Evolutionary conservation across 2,113 vertebrate species (phyloP).

Genomic region (Anhinga anhinga): DNA sequence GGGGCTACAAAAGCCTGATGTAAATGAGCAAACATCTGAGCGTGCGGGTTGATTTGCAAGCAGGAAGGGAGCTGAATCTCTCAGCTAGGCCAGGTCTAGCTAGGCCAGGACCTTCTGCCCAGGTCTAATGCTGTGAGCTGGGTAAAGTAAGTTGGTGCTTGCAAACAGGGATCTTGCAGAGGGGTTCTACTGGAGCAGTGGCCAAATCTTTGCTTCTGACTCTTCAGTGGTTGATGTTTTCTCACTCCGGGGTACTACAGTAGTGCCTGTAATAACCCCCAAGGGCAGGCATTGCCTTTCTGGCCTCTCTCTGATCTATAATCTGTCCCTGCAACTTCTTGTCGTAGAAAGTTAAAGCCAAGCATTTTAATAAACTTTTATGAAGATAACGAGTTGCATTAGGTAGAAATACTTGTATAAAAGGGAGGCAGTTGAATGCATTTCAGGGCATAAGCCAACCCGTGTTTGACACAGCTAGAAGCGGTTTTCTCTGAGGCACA

Average conservation of each 20-base stretch:
- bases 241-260: not conserved
- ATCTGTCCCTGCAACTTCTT: not conserved
- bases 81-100: not conserved
- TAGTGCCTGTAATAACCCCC: not conserved
- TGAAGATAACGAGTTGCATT: not conserved
- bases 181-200: not conserved
- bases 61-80: not conserved
- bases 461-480: not conserved
- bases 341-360: not conserved
- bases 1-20: not conserved
- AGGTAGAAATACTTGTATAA: not conserved
- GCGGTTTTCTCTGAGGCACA: not conserved
- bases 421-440: not conserved
- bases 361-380: not conserved
- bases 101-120: not conserved
- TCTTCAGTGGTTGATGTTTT: not conserved
- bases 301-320: not conserved
- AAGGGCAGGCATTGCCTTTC: not conserved
- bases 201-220: not conserved
- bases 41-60: fast-evolving
- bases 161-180: not conserved
- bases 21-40: not conserved
- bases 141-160: fast-evolving
- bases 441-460: not conserved
- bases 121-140: not conserved